Evolutionary conservation across 2,888 invertebrate species (phyloP).

Genomic region (Sinotaia quadrata): DNA sequence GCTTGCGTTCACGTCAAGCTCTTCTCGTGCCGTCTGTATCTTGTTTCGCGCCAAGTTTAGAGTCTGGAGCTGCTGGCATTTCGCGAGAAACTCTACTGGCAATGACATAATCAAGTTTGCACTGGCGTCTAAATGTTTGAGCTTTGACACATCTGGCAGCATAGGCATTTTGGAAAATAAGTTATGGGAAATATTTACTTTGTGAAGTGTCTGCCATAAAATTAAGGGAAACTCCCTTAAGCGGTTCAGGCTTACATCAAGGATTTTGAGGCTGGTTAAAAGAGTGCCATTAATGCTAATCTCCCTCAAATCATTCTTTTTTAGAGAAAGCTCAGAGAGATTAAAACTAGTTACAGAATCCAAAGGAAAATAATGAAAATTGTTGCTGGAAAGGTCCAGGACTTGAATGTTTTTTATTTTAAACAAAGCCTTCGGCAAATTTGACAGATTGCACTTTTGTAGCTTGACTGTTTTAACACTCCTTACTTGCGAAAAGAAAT

Average conservation of each 20-base stretch:
- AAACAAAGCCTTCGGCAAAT: background rate
- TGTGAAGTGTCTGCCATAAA: background rate
- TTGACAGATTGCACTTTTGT: background rate
- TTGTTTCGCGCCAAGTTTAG: background rate
- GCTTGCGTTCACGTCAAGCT: background rate
- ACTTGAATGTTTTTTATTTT: background rate
- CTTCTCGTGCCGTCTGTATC: background rate
- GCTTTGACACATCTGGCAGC: background rate
- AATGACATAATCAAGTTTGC: background rate
- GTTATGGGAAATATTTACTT: background rate
- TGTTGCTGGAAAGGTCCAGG: conserved; percentile 3
- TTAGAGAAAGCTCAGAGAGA: background rate
- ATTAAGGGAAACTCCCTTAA: background rate
- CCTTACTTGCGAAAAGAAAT: background rate
- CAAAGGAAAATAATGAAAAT: background rate
- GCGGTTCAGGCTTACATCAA: background rate
- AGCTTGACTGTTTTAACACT: background rate
- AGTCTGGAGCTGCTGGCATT: background rate
- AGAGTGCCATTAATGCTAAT: background rate
- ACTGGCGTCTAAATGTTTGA: background rate
- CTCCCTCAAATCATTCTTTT: background rate
- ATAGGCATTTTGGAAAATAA: background rate
- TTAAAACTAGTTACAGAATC: background rate
- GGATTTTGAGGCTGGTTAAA: background rate
- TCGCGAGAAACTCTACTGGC: background rate